These are phyloP conservation scores for Dicaeum eximium DNA, from an alignment of 2,113 vertebrate species.

Conservation along the genomic window DNA sequence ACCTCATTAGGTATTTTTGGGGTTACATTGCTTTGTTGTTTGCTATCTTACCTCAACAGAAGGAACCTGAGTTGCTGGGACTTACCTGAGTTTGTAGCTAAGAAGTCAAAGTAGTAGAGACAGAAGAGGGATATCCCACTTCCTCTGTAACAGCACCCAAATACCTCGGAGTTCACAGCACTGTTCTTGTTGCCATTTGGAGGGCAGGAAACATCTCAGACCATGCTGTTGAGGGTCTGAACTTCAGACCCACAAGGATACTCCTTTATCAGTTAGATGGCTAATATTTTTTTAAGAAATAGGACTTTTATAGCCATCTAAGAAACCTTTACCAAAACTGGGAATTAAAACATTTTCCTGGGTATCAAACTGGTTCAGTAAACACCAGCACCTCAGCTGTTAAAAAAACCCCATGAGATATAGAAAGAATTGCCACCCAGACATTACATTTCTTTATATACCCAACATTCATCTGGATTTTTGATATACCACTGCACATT, in stretches of 20 bases:
- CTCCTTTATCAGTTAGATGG: neutral
- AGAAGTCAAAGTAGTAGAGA: neutral
- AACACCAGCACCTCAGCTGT: neutral
- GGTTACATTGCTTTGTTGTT: neutral
- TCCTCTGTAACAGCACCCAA: neutral
- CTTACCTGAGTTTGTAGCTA: neutral
- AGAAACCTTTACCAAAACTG: neutral
- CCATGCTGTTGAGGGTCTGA: neutral
- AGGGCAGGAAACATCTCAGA: neutral
- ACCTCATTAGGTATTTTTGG: neutral
- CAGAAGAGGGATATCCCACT: neutral
- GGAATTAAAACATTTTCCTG: neutral
- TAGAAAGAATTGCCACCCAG: neutral
- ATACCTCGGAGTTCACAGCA: neutral
- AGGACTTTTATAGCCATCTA: neutral
- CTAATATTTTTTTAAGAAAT: neutral
- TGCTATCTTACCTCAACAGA: neutral
- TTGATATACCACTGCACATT: neutral
- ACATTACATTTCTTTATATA: neutral
- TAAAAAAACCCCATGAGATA: neutral
- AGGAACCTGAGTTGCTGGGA: neutral
- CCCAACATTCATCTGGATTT: neutral
- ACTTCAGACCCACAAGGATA: neutral
- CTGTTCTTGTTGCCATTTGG: neutral
- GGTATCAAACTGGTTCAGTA: accelerated